phyloP scores from a whole-genome alignment of 2,888 invertebrate species.

The Horisme vitalbata region DNA sequence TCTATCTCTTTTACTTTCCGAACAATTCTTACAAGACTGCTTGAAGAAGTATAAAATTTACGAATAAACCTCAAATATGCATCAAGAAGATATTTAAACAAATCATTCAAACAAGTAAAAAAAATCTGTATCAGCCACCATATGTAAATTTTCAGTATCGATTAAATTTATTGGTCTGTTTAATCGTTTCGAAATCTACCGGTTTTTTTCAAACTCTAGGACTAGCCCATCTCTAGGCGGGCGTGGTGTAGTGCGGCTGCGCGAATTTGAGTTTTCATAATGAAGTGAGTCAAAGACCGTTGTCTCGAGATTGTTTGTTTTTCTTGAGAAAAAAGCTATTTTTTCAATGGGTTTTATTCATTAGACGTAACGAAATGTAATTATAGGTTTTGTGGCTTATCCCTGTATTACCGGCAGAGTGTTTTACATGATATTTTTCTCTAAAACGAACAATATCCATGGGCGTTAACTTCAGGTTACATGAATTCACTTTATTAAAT shows the following conservation, averaged over 20 bases:
- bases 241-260: constrained; percentile 80
- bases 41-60: too few species aligned
- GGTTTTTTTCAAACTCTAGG: too few species aligned
- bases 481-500: constrained; percentile 70
- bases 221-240: constrained; percentile 54
- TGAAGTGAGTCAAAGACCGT: constrained; percentile 66
- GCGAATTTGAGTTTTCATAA: constrained; percentile 58
- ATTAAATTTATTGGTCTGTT: background rate
- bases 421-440: constrained; percentile 41
- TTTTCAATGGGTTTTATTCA: constrained; percentile 45
- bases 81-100: too few species aligned
- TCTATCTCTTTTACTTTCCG: too few species aligned
- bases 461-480: constrained; percentile 79
- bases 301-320: constrained; percentile 63
- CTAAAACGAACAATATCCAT: constrained; percentile 60
- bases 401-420: constrained; percentile 43
- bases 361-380: constrained; percentile 26
- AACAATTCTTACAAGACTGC: too few species aligned
- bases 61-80: too few species aligned
- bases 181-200: constrained; percentile 35
- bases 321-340: constrained; percentile 42
- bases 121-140: too few species aligned
- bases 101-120: too few species aligned
- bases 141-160: too few species aligned
- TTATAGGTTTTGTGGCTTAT: constrained; percentile 33